phyloP scores from a whole-genome alignment of 2,888 invertebrate genomes.

The Caenorhabditis macrosperma region DNA sequence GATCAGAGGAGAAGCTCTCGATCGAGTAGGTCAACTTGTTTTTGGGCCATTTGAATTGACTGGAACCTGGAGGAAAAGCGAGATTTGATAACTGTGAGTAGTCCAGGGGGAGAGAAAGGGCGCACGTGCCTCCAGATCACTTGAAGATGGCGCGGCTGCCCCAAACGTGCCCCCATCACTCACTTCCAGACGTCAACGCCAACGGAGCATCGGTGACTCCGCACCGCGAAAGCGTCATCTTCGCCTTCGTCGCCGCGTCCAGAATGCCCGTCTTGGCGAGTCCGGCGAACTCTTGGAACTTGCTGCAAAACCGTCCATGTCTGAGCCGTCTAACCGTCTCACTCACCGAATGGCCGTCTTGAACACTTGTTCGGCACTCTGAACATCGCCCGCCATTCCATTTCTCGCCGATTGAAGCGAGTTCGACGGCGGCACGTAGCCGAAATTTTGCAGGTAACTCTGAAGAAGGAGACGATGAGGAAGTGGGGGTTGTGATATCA shows the following conservation, averaged over 20 bases:
- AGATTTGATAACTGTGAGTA: no score
- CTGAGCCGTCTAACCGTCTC: no score
- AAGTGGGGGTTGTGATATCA: slow-evolving; percentile 9
- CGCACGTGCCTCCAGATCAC: no score
- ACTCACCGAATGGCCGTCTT: slow-evolving; percentile 70
- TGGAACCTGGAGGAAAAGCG: slow-evolving; percentile 10
- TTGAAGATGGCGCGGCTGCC: no score
- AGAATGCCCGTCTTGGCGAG: slow-evolving; percentile 74
- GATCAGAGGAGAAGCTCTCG: slow-evolving; percentile 74
- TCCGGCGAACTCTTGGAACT: slow-evolving; percentile 80
- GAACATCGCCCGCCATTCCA: slow-evolving; percentile 72
- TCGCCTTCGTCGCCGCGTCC: slow-evolving; percentile 74
- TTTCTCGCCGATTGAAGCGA: slow-evolving; percentile 47
- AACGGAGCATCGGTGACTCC: slow-evolving; percentile 76
- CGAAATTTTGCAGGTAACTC: slow-evolving; percentile 78
- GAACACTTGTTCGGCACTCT: slow-evolving; percentile 60
- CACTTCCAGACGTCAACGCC: slow-evolving; percentile 61
- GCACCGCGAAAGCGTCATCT: slow-evolving; percentile 79
- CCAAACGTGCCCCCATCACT: not conserved
- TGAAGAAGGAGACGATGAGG: slow-evolving; percentile 7
- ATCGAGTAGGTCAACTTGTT: slow-evolving; percentile 77
- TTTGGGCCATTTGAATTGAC: slow-evolving; percentile 77
- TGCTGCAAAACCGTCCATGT: slow-evolving; percentile 61
- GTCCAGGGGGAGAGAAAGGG: no score
- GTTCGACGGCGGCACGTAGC: slow-evolving; percentile 75